These are phyloP conservation scores for Akabosia matsudoensis DNA, from an alignment of 1,140 invertebrate species.

Conservation along the genomic window DNA sequence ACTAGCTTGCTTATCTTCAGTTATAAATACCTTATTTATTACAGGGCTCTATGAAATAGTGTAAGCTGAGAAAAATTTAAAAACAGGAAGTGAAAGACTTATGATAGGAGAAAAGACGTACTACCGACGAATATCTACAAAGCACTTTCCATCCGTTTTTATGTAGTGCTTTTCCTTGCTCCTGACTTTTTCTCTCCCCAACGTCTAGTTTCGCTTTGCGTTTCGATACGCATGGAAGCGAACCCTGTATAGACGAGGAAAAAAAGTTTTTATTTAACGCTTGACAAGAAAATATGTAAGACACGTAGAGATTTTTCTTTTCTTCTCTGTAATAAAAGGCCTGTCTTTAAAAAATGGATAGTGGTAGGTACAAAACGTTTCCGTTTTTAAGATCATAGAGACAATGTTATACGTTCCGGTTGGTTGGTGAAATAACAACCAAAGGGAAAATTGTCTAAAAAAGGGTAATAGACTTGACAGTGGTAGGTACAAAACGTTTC, in stretches of 20 bases:
- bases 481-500: too few relatives aligned
- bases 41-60: neutral
- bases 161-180: neutral
- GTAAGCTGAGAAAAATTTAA: neutral
- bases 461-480: too few relatives aligned
- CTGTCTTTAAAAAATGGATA: neutral
- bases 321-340: neutral
- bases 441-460: too few relatives aligned
- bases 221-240: neutral
- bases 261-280: constrained; percentile 11
- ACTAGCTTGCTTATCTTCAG: neutral
- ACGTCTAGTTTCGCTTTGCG: neutral
- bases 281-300: constrained; percentile 12
- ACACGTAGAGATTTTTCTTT: constrained; percentile 9
- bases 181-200: constrained; percentile 11
- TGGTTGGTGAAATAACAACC: too few relatives aligned
- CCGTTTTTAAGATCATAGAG: too few relatives aligned
- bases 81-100: neutral
- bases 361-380: too few relatives aligned
- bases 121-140: neutral
- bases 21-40: neutral
- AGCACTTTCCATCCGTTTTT: neutral
- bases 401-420: too few relatives aligned
- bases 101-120: neutral
- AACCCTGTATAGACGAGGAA: neutral